Evolutionary conservation across 2,797 vertebrate species (phyloP).

Genomic region (Tenualosa thibaudeaui): DNA sequence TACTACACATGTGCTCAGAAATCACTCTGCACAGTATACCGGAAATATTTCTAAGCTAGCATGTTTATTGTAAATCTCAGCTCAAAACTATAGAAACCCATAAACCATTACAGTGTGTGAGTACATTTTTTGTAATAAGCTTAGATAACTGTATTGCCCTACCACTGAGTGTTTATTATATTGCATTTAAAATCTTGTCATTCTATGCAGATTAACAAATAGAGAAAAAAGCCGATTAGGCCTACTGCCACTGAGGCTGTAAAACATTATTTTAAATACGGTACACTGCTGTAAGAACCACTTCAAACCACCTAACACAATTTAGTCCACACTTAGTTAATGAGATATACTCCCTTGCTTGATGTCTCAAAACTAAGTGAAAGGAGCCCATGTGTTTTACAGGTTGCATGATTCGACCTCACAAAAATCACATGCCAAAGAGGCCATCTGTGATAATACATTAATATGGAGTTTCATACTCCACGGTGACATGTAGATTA

Average conservation of each 20-base stretch:
- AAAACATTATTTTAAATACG: neutral
- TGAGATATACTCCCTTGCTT: neutral
- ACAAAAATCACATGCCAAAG: neutral
- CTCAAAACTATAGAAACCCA: neutral
- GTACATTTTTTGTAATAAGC: neutral
- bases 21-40: neutral
- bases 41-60: neutral
- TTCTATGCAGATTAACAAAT: neutral
- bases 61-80: slow-evolving; percentile 4
- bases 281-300: neutral
- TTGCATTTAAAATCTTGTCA: neutral
- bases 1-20: neutral
- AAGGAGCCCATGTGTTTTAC: neutral
- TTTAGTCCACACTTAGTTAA: neutral
- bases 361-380: neutral
- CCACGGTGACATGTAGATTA: neutral
- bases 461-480: neutral
- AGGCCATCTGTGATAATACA: neutral
- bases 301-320: neutral
- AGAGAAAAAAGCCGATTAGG: neutral
- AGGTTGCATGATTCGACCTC: neutral
- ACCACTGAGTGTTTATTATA: neutral
- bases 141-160: neutral
- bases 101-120: neutral
- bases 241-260: neutral